A percentile compares a stretch with the other conserved stretches of the same genome.
These are phyloP conservation scores for Antheraea mylitta DNA, from an alignment of 1,140 invertebrate species.

Conservation along the genomic window DNA sequence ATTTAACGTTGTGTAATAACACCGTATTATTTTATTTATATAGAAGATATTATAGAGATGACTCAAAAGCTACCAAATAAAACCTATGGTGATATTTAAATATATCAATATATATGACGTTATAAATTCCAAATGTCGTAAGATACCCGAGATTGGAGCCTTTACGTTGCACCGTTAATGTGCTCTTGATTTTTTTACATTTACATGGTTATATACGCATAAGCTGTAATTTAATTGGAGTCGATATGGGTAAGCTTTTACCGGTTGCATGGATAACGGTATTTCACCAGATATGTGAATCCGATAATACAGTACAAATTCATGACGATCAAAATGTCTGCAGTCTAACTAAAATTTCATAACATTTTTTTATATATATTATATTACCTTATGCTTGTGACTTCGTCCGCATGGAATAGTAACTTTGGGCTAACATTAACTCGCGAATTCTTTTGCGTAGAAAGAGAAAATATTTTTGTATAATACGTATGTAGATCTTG, in stretches of 20 bases:
- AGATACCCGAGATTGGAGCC: background rate
- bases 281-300: conserved; percentile 8
- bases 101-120: background rate
- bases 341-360: background rate
- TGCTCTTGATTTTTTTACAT: conserved; percentile 39
- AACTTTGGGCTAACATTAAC: no score
- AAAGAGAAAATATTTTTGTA: no score
- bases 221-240: conserved; percentile 40
- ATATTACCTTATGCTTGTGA: no score
- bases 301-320: background rate
- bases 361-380: no score
- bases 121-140: background rate
- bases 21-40: no score
- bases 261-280: conserved; percentile 23
- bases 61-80: no score
- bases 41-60: no score
- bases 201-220: conserved; percentile 15
- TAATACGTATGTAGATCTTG: no score
- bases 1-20: no score
- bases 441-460: no score
- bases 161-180: conserved; percentile 42
- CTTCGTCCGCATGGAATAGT: no score
- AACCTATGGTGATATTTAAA: no score
- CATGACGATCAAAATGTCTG: background rate
- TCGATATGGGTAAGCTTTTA: conserved; percentile 18